A percentile compares a stretch with the other conserved stretches of the same genome.
phyloP scores from a whole-genome alignment of 2,888 invertebrate species.

The Invenusta paracnida region DNA sequence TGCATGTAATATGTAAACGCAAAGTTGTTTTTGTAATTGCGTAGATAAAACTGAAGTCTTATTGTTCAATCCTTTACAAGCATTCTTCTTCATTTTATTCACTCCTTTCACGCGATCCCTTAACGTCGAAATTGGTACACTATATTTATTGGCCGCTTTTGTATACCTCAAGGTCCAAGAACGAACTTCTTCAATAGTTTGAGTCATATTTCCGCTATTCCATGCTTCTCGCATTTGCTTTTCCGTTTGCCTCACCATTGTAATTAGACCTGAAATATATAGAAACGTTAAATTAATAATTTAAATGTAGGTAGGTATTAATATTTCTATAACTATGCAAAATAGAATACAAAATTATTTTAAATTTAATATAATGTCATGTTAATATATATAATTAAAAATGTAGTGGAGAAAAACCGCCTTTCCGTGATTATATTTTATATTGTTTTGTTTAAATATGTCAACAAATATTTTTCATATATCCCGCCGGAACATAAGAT shows the following conservation, averaged over 20 bases:
- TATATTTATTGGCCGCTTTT: neutral
- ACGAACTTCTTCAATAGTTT: neutral
- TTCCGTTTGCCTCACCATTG: neutral
- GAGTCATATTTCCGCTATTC: neutral
- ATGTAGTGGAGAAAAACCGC: neutral
- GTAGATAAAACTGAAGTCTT: neutral
- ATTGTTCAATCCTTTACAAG: neutral
- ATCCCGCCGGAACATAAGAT: neutral
- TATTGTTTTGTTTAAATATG: neutral
- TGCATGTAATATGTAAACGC: neutral
- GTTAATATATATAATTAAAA: neutral
- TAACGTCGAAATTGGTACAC: neutral
- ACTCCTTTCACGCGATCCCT: neutral
- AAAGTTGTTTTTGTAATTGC: neutral
- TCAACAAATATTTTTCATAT: neutral
- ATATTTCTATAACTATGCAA: neutral
- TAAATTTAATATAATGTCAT: neutral
- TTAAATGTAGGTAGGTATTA: neutral
- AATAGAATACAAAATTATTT: neutral
- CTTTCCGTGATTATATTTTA: neutral
- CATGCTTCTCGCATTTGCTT: neutral
- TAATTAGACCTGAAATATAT: neutral
- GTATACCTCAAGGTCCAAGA: neutral
- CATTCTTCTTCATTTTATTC: neutral
- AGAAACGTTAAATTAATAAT: neutral